Conservation (phyloP, 2,888 invertebrate species). For the Laspeyria flexula region DNA sequence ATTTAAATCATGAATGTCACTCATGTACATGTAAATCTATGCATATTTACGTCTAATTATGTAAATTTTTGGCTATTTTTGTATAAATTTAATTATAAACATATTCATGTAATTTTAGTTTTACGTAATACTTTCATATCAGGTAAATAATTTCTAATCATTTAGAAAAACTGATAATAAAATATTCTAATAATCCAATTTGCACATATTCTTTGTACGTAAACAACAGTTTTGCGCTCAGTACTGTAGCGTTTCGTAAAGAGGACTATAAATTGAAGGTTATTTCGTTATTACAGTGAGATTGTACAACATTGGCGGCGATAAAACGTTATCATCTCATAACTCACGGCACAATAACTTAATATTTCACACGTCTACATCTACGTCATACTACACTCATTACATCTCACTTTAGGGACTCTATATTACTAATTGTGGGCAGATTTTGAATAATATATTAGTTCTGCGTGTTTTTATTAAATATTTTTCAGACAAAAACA, state of each 20-base stretch:
- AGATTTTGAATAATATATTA: background rate
- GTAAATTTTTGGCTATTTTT: too few relatives aligned
- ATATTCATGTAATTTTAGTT: too few relatives aligned
- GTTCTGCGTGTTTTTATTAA: too few relatives aligned
- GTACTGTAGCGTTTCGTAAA: slow-evolving; percentile 74
- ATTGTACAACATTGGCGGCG: slow-evolving; percentile 76
- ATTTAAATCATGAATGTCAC: too few relatives aligned
- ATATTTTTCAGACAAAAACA: too few relatives aligned
- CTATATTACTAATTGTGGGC: slow-evolving; percentile 24
- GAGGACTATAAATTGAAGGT: slow-evolving; percentile 80
- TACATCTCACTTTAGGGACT: slow-evolving; percentile 12
- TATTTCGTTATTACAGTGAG: slow-evolving; percentile 79
- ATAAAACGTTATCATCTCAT: slow-evolving; percentile 76
- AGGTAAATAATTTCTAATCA: too few relatives aligned
- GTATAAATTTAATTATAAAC: too few relatives aligned
- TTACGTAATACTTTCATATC: too few relatives aligned
- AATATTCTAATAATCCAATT: too few relatives aligned
- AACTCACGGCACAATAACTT: slow-evolving; percentile 69
- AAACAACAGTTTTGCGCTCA: slow-evolving; percentile 47
- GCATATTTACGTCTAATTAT: too few relatives aligned
- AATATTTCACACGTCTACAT: slow-evolving; percentile 64
- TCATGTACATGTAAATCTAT: too few relatives aligned
- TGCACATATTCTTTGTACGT: background rate
- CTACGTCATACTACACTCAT: slow-evolving; percentile 36
- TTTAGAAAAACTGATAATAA: too few relatives aligned